These are phyloP conservation scores for Ctena decussata DNA, from an alignment of 2,888 invertebrate species.

Conservation along the genomic window DNA sequence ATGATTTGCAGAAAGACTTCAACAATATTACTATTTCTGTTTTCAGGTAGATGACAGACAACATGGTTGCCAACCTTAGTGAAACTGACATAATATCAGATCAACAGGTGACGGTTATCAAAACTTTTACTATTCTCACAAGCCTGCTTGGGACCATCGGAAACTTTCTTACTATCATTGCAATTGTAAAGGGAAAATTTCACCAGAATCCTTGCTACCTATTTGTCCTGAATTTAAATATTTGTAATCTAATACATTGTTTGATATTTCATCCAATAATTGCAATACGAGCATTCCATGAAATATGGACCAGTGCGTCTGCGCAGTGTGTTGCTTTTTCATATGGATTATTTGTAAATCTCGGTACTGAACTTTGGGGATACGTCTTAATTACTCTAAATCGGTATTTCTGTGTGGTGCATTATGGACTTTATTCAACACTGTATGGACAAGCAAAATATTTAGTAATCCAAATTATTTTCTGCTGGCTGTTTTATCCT, in stretches of 20 bases:
- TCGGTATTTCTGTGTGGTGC: conserved; percentile 69
- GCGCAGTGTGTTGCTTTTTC: conserved; percentile 54
- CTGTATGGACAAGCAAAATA: conserved; percentile 52
- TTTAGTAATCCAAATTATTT: conserved; percentile 47
- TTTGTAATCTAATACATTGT: conserved; percentile 64
- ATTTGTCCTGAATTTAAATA: conserved; percentile 68
- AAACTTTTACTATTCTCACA: conserved; percentile 47
- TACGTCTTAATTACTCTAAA: conserved; percentile 69
- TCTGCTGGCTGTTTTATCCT: conserved; percentile 68
- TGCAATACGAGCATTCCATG: conserved; percentile 52
- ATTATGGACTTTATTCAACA: conserved; percentile 53
- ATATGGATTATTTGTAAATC: conserved; percentile 62
- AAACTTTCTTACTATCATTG: conserved; percentile 59
- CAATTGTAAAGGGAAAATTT: conserved; percentile 58
- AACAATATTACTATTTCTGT: too few relatives aligned
- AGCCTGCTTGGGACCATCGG: conserved; percentile 58
- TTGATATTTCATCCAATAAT: conserved; percentile 56
- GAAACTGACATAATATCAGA: conserved; percentile 12
- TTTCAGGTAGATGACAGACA: neutral
- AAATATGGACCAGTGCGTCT: conserved; percentile 38
- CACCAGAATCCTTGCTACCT: conserved; percentile 63
- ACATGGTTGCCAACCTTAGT: conserved; percentile 7
- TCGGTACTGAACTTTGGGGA: conserved; percentile 68
- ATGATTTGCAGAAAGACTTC: too few relatives aligned
- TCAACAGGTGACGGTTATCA: conserved; percentile 45